Conservation (phyloP, 2,888 invertebrate species). For the Linnaemya vulpina region DNA sequence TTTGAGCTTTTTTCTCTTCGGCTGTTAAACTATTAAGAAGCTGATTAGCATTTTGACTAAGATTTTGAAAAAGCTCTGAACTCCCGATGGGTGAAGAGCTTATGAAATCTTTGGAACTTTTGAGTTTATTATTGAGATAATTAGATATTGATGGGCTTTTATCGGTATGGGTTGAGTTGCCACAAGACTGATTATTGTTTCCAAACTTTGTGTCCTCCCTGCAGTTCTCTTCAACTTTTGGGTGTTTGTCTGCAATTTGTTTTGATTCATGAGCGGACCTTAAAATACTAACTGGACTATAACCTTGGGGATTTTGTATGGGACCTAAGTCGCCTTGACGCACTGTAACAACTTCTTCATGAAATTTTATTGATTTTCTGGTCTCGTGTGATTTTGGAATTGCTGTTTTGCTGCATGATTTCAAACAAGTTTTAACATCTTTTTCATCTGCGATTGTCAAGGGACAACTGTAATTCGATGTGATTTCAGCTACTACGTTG, state of each 20-base stretch:
- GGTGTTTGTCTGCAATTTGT: background rate
- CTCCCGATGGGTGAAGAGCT: constrained; percentile 72
- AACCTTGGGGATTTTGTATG: constrained; percentile 61
- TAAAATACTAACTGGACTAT: constrained; percentile 68
- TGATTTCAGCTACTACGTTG: constrained; percentile 73
- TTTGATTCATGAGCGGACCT: constrained; percentile 27
- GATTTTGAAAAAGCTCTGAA: constrained; percentile 71
- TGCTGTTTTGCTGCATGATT: background rate
- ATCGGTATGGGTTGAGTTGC: background rate
- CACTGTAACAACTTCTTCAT: constrained; percentile 75
- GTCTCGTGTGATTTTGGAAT: constrained; percentile 34
- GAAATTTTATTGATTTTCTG: constrained; percentile 77
- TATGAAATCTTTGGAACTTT: constrained; percentile 60
- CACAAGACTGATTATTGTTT: background rate
- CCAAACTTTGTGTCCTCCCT: background rate
- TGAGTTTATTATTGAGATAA: constrained; percentile 44
- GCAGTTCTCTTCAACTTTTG: background rate
- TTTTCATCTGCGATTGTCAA: background rate
- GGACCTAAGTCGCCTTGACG: constrained; percentile 69
- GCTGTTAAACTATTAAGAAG: constrained; percentile 74
- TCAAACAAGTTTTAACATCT: constrained; percentile 38
- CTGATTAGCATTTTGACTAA: constrained; percentile 74
- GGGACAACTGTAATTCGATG: constrained; percentile 64
- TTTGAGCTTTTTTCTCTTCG: constrained; percentile 75
- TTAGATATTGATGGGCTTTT: constrained; percentile 11